Evolutionary conservation across 2,888 invertebrate genomes (phyloP).

Genomic region (Cataglyphis altisquamis): DNA sequence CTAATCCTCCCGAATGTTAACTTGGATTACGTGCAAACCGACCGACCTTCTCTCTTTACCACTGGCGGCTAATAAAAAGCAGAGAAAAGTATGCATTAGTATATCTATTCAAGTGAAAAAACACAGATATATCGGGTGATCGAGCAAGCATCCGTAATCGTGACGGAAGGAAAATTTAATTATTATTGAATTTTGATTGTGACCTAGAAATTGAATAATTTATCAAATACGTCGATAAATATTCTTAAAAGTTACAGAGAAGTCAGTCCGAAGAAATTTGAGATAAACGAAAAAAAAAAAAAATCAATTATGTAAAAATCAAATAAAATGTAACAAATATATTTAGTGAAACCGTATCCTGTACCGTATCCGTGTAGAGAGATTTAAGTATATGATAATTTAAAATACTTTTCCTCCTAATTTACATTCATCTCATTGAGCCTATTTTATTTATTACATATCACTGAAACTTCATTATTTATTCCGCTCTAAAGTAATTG

Average conservation of each 20-base stretch:
- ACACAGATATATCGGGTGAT: slow-evolving; percentile 37
- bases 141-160: slow-evolving; percentile 10
- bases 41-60: slow-evolving; percentile 57
- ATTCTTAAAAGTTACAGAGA: background rate
- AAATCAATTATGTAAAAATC: background rate
- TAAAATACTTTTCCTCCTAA: background rate
- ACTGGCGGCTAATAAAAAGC: slow-evolving; percentile 65
- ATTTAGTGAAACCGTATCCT: background rate
- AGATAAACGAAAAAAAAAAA: background rate
- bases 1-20: slow-evolving; percentile 71
- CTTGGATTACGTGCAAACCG: slow-evolving; percentile 66
- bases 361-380: background rate
- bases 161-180: slow-evolving; percentile 13
- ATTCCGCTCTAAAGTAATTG: background rate
- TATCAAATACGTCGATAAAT: background rate
- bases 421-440: background rate
- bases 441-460: background rate
- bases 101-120: slow-evolving; percentile 53
- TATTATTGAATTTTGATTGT: slow-evolving; percentile 29
- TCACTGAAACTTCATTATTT: background rate
- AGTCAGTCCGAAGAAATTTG: background rate
- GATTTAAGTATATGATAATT: background rate
- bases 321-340: background rate
- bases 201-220: slow-evolving; percentile 13
- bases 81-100: slow-evolving; percentile 59